Conservation (phyloP, 1,140 invertebrate species). For the Yoshiicerus persimilis region DNA sequence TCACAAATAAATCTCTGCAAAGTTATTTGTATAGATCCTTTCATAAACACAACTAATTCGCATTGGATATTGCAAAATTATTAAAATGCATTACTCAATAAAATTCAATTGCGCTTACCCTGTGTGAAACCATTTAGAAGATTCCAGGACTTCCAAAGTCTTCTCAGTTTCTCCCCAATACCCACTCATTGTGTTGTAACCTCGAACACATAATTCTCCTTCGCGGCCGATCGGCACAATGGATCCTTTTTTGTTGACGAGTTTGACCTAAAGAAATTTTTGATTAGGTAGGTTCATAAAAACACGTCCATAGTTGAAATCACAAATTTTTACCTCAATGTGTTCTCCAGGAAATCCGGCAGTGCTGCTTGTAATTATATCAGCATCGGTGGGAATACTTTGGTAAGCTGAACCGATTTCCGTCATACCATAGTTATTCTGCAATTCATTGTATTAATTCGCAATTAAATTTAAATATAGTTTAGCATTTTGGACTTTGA, state of each 20-base stretch:
- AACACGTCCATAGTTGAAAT: not conserved
- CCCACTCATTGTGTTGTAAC: constrained; percentile 61
- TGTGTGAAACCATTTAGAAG: constrained; percentile 83
- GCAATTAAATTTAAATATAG: constrained; percentile 55
- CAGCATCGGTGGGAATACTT: constrained; percentile 23
- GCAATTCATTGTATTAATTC: not conserved
- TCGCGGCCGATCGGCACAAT: constrained; percentile 57
- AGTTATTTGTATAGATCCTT: not conserved
- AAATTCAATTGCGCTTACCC: constrained; percentile 63
- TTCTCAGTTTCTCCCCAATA: constrained; percentile 64
- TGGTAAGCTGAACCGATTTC: constrained; percentile 38
- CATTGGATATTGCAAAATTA: too few relatives aligned
- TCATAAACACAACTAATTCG: too few relatives aligned
- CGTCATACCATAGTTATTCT: constrained; percentile 40
- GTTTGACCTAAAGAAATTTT: constrained; percentile 47
- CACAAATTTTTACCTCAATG: not conserved
- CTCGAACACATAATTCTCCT: constrained; percentile 63
- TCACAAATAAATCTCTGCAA: constrained; percentile 62
- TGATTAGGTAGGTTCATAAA: not conserved
- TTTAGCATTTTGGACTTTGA: too few relatives aligned
- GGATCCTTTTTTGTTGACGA: constrained; percentile 58
- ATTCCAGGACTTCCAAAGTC: constrained; percentile 63
- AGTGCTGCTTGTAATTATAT: constrained; percentile 5
- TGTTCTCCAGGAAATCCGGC: constrained; percentile 42
- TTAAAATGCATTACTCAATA: too few relatives aligned